These are phyloP conservation scores for Papilio protenor DNA, from an alignment of 2,888 invertebrate genomes.

Conservation along the genomic window DNA sequence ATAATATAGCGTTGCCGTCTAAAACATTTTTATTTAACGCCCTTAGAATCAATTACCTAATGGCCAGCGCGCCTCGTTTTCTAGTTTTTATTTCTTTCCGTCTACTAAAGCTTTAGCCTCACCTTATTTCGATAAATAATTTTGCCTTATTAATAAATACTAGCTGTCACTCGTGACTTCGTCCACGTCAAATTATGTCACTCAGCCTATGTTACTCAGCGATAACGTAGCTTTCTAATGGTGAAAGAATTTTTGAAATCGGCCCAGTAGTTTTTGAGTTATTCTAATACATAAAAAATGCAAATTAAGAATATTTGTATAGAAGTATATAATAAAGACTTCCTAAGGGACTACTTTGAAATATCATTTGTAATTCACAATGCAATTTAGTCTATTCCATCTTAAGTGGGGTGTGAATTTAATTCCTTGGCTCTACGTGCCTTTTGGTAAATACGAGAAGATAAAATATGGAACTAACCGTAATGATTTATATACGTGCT, in stretches of 20 bases:
- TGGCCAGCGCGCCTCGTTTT: conserved; percentile 41
- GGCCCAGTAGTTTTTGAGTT: too few species aligned
- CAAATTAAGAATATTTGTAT: too few species aligned
- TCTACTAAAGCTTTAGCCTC: conserved; percentile 23
- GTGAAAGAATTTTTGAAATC: too few species aligned
- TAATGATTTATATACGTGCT: background rate
- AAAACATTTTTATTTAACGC: conserved; percentile 35
- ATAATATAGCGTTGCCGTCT: conserved; percentile 30
- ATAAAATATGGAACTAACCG: background rate
- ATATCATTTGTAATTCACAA: too few species aligned
- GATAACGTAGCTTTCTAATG: too few species aligned
- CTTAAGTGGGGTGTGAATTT: background rate
- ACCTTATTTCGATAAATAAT: conserved; percentile 11
- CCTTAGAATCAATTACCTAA: conserved; percentile 43
- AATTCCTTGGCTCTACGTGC: background rate
- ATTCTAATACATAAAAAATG: too few species aligned
- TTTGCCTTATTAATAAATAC: background rate
- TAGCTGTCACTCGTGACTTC: too few species aligned
- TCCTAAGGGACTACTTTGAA: too few species aligned
- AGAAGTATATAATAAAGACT: too few species aligned
- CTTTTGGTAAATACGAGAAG: background rate
- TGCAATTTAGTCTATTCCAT: background rate
- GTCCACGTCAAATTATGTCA: too few species aligned
- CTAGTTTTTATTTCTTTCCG: conserved; percentile 12
- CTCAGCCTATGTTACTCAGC: too few species aligned